A percentile compares a stretch with the other conserved stretches of the same genome.
Conservation (phyloP, 2,888 invertebrate genomes). For the Spisula subtruncata region DNA sequence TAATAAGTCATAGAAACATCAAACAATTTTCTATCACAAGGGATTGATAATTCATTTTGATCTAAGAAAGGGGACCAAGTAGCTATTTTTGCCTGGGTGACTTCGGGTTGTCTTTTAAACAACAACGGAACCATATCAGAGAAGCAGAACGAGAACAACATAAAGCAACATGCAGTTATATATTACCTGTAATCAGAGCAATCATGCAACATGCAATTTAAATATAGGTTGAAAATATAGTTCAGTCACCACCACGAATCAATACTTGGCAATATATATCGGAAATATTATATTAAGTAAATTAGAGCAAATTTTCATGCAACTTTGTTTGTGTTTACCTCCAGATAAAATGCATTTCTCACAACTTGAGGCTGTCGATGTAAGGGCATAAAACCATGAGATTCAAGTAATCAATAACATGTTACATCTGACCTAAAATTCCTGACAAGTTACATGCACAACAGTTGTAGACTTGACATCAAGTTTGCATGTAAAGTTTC, state of each 20-base stretch:
- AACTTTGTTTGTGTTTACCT: conserved; percentile 43
- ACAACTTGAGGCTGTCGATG: conserved; percentile 55
- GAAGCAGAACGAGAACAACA: not conserved
- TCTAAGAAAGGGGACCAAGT: no score
- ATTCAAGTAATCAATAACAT: not conserved
- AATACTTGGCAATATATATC: not conserved
- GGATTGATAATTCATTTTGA: no score
- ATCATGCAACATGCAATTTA: conserved; percentile 39
- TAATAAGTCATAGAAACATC: no score
- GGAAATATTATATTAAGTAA: not conserved
- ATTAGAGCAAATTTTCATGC: not conserved
- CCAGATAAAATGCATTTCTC: conserved; percentile 48
- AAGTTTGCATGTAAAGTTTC: no score
- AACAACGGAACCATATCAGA: not conserved
- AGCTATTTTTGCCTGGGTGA: no score
- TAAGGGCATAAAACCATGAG: not conserved
- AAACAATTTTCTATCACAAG: no score
- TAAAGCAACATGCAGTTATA: conserved; percentile 36
- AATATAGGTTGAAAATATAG: no score
- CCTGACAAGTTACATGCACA: no score
- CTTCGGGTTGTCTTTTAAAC: no score
- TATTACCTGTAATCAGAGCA: conserved; percentile 33
- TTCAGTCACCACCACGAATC: no score
- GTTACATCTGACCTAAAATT: no score
- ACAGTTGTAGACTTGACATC: no score